A percentile compares a stretch with the other conserved stretches of the same genome.
Conservation (phyloP, 2,113 vertebrate genomes). For the Psilopsiagon aurifrons region DNA sequence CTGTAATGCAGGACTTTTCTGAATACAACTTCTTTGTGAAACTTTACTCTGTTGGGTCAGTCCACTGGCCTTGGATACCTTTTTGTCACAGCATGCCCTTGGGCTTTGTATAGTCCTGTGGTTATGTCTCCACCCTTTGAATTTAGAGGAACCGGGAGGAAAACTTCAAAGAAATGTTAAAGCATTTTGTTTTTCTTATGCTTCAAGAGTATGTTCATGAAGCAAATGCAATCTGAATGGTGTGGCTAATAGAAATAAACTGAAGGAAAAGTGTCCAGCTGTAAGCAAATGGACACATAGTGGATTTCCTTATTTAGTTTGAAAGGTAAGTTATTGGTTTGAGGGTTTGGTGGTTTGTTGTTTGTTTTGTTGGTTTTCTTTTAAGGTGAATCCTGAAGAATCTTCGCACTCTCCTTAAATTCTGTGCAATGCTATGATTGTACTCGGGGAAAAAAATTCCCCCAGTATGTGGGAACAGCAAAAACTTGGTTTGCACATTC, state of each 20-base stretch:
- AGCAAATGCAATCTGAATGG: constrained; percentile 4
- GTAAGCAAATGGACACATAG: not conserved
- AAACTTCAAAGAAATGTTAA: constrained; percentile 61
- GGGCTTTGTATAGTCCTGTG: constrained; percentile 51
- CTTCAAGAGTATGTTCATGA: not conserved
- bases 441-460: not conserved
- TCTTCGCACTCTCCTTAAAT: not conserved
- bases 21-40: constrained; percentile 62
- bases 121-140: constrained; percentile 60
- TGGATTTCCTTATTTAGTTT: not conserved
- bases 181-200: constrained; percentile 24
- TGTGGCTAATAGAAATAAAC: constrained; percentile 13
- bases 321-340: not conserved
- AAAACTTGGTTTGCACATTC: not conserved
- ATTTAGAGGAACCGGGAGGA: constrained; percentile 43
- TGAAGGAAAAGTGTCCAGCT: not conserved
- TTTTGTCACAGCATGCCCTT: constrained; percentile 61
- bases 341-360: not conserved
- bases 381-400: not conserved
- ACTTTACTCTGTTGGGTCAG: constrained; percentile 57
- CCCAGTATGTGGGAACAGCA: not conserved
- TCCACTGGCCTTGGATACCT: constrained; percentile 55
- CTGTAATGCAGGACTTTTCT: constrained; percentile 53
- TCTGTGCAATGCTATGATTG: not conserved
- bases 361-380: not conserved